Percentiles rank a stretch among this genome's conserved stretches.
Evolutionary conservation across 2,113 vertebrate species (phyloP).

Genomic region (Nothocercus julius): DNA sequence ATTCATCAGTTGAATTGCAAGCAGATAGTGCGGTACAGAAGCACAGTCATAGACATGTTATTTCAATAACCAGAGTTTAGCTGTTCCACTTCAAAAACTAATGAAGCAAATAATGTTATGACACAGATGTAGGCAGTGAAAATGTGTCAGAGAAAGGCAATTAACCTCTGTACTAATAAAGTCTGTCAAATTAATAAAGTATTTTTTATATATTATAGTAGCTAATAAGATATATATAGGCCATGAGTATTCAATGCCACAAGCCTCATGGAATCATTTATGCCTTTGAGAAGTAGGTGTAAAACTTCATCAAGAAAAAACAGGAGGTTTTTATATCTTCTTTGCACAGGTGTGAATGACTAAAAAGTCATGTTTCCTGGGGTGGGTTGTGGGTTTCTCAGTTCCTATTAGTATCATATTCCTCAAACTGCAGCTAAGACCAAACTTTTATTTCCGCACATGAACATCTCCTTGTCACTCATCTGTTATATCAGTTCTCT

Average conservation of each 20-base stretch:
- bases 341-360: background rate
- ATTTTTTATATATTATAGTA: slow-evolving; percentile 33
- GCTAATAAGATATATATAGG: slow-evolving; percentile 38
- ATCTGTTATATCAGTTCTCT: background rate
- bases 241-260: background rate
- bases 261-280: background rate
- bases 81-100: slow-evolving; percentile 78
- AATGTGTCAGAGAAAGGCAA: slow-evolving; percentile 76
- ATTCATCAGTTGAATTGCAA: slow-evolving; percentile 62
- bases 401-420: background rate
- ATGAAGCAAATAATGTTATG: slow-evolving; percentile 81
- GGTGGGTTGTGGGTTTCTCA: background rate
- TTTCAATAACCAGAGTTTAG: slow-evolving; percentile 34
- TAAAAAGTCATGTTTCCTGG: background rate
- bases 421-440: background rate
- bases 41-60: background rate
- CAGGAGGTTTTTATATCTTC: background rate
- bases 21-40: slow-evolving; percentile 32
- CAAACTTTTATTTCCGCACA: background rate
- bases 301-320: background rate
- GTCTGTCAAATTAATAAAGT: slow-evolving; percentile 62
- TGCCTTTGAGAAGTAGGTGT: background rate
- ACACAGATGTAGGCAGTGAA: slow-evolving; percentile 75
- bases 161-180: slow-evolving; percentile 74
- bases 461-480: background rate